Percentiles rank a stretch among this genome's conserved stretches.
phyloP scores from a whole-genome alignment of 2,797 vertebrate species.

The Halcyon chelicuti region DNA sequence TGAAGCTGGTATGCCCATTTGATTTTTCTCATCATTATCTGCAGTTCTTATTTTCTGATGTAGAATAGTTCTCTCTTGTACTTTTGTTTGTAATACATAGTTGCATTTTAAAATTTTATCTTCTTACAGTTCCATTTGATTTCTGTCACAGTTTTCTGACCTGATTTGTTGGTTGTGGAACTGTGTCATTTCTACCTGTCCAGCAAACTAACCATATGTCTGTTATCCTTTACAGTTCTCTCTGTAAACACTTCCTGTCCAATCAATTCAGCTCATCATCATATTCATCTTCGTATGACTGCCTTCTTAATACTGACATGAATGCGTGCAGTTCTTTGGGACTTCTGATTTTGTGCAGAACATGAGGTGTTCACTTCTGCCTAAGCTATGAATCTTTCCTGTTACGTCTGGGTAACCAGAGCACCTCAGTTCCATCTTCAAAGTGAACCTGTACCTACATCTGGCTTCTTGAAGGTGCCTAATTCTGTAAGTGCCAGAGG shows the following conservation, averaged over 20 bases:
- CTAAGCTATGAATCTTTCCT: background rate
- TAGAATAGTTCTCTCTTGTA: background rate
- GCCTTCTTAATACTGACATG: background rate
- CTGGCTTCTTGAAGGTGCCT: background rate
- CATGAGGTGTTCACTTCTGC: background rate
- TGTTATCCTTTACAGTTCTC: background rate
- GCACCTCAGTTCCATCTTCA: background rate
- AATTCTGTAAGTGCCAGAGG: background rate
- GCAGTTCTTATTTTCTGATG: background rate
- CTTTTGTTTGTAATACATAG: background rate
- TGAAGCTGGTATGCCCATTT: rapidly evolving
- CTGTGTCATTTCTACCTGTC: background rate
- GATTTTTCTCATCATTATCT: background rate
- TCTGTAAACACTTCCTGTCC: background rate
- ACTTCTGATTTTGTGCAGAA: background rate
- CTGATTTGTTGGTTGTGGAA: background rate
- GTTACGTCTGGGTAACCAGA: background rate
- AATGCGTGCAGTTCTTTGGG: background rate
- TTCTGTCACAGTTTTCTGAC: background rate
- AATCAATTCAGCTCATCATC: background rate
- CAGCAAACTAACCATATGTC: background rate
- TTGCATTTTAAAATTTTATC: background rate
- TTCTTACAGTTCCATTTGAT: background rate
- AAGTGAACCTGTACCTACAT: background rate
- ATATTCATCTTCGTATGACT: background rate